Conservation (phyloP, 2,113 vertebrate species). For the Phycodurus eques region DNA sequence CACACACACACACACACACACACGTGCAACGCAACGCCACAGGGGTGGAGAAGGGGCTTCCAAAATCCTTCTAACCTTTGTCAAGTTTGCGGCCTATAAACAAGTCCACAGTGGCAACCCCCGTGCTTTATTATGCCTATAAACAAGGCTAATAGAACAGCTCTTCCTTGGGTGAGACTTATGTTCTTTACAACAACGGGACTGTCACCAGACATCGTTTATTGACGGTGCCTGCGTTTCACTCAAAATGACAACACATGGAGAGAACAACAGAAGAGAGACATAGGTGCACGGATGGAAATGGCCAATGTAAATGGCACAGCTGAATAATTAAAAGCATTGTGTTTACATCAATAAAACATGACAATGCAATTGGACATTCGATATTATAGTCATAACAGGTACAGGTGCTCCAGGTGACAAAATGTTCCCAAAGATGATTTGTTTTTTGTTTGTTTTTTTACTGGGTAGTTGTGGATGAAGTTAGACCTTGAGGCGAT, state of each 20-base stretch:
- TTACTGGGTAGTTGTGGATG: conserved; percentile 26
- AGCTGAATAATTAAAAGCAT: neutral
- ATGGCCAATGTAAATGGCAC: too few relatives aligned
- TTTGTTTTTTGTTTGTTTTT: neutral
- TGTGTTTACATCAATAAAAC: neutral
- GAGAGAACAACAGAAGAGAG: neutral
- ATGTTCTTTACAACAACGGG: neutral
- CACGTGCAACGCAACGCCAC: conserved; percentile 26
- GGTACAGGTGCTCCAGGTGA: too few relatives aligned
- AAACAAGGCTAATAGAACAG: neutral
- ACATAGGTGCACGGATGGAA: neutral
- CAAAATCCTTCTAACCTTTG: conserved; percentile 21
- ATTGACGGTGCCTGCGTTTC: neutral
- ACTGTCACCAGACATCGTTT: neutral
- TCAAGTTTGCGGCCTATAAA: neutral
- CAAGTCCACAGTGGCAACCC: neutral
- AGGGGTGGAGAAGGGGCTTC: neutral
- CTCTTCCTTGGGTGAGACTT: neutral
- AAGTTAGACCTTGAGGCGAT: too few relatives aligned
- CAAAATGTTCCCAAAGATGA: neutral
- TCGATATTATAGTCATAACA: neutral
- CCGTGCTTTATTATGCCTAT: neutral
- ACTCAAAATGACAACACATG: neutral
- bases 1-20: neutral
- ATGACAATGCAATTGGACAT: neutral